Evolutionary conservation across 2,888 invertebrate genomes (phyloP).

Genomic region (Harpagoxenus sublaevis): DNA sequence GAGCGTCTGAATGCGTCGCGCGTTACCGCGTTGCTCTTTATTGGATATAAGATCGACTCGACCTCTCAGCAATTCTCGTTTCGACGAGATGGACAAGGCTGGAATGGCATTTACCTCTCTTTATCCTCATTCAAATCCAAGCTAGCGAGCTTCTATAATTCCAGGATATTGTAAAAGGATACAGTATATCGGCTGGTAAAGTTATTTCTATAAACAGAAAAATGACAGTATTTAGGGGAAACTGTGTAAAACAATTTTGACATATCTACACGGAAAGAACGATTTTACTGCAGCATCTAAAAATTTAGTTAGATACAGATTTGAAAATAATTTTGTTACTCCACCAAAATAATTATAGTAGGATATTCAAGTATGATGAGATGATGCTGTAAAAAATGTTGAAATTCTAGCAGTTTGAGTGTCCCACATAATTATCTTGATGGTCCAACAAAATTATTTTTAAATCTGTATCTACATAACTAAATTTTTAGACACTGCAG

Average conservation of each 20-base stretch:
- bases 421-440: no score
- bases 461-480: no score
- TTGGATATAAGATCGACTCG: constrained; percentile 3
- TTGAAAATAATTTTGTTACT: no score
- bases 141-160: not conserved
- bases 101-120: constrained; percentile 36
- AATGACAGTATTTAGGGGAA: not conserved
- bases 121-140: constrained; percentile 22
- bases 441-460: no score
- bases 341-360: no score
- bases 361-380: no score
- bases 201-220: not conserved
- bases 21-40: constrained; percentile 14
- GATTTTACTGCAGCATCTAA: no score
- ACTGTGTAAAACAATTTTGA: not conserved
- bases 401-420: no score
- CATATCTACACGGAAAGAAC: not conserved
- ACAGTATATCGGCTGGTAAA: not conserved
- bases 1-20: not conserved
- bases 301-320: no score
- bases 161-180: not conserved
- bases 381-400: no score
- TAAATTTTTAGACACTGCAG: no score
- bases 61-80: constrained; percentile 9
- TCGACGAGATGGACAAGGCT: constrained; percentile 19